A percentile compares a stretch with the other conserved stretches of the same genome.
Evolutionary conservation across 2,888 invertebrate genomes (phyloP).

Genomic region (Leptopilina drosophilae): DNA sequence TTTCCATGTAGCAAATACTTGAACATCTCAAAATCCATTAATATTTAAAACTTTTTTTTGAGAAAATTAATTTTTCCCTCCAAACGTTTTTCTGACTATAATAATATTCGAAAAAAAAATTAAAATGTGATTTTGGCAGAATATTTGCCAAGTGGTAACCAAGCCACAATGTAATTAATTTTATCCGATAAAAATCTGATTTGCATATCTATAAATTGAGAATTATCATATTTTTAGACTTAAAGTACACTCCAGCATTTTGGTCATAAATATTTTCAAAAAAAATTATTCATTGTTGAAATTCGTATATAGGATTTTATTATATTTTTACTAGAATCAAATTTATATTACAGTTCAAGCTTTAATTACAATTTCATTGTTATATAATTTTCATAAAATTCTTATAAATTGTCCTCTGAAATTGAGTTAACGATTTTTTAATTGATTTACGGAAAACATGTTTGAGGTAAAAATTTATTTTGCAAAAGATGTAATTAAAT

Average conservation of each 20-base stretch:
- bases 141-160: background rate
- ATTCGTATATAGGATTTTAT: background rate
- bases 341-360: no score
- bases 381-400: no score
- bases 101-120: background rate
- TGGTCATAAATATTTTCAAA: background rate
- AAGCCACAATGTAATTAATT: background rate
- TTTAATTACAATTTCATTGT: no score
- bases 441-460: no score
- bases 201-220: constrained; percentile 15
- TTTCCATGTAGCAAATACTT: constrained; percentile 6
- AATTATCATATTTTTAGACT: constrained; percentile 17
- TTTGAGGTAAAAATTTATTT: no score
- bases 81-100: background rate
- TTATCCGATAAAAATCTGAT: constrained; percentile 11
- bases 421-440: no score
- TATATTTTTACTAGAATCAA: background rate
- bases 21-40: background rate
- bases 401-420: no score
- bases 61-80: background rate
- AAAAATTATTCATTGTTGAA: background rate
- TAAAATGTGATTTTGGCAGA: background rate
- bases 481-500: no score
- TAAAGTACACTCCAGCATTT: background rate
- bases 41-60: background rate